Percentiles rank a stretch among this genome's conserved stretches.
These are phyloP conservation scores for Periparus ater DNA, from an alignment of 2,797 vertebrate species.

Conservation along the genomic window DNA sequence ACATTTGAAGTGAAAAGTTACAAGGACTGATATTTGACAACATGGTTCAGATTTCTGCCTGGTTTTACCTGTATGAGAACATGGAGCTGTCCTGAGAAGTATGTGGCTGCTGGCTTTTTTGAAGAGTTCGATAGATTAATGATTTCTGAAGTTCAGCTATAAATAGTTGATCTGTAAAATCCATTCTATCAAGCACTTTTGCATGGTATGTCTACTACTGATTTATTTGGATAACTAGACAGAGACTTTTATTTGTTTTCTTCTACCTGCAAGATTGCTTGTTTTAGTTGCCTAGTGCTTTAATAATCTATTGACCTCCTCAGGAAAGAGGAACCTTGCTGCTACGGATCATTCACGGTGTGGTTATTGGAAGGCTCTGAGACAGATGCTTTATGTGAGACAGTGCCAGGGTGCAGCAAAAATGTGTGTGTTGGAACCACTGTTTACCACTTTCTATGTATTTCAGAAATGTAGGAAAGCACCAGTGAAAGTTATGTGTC, in stretches of 20 bases:
- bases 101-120: not conserved
- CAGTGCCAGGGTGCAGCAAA: not conserved
- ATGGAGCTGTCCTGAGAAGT: not conserved
- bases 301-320: not conserved
- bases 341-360: not conserved
- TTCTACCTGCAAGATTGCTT: not conserved
- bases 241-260: not conserved
- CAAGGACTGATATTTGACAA: not conserved
- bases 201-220: not conserved
- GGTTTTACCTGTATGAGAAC: not conserved
- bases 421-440: accelerated
- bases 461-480: not conserved
- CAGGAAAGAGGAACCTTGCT: not conserved
- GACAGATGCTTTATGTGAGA: not conserved
- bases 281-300: not conserved
- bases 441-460: not conserved
- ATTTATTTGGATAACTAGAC: not conserved
- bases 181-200: not conserved
- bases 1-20: conserved; percentile 6
- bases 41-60: not conserved
- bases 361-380: not conserved
- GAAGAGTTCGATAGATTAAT: not conserved
- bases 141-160: not conserved
- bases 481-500: not conserved
- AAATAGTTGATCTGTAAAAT: not conserved